Evolutionary conservation across 1,140 invertebrate species (phyloP), one percentile per base, ranked within the genome.

Genomic region (Thaumatotibia leucotreta): DNA sequence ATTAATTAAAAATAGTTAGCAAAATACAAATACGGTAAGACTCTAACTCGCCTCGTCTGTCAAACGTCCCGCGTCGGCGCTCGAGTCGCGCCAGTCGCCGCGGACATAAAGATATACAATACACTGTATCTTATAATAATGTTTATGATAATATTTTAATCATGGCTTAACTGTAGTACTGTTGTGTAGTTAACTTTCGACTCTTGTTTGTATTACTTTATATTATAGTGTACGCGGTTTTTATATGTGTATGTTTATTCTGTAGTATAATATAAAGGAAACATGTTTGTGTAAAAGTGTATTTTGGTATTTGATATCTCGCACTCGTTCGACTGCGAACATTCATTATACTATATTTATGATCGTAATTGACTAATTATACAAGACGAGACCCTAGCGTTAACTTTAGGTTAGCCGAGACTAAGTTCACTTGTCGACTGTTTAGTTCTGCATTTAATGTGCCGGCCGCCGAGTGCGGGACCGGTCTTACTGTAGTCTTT

Each of bases 321-420:
- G 23, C 23, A 54, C 50, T n/a, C 50, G 50, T 22, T 54, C 24
- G 52, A 31, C 52, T 39, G 24, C 24, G 24, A n/a, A 8, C 33
- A n/a, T 39, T 24, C 49, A 52, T 52, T 58, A 58, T 80, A 90
- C 88, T 91, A 86, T 80, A 91, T 83, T 91, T 91, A 91, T 83
- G 74, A 92, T 92, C 91, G 91, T 92, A 92, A 92, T 92, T 92
- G 90, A 92, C 91, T 92, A 92, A 92, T 92, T 92, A 92, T 89
- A 84, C 83, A 79, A 89, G 74, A 66, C n/a, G n/a, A n/a, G n/a
- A 65, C 86, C 84, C 81, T 91, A 89, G 87, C 83, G 83, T 86
- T 90, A 87, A 83, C 79, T 69, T 88, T 88, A 89, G 83, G 81
- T 78, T 84, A 90, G 80, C 82, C 74, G 73, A 77, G 58, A 78